Base-by-base conservation (phyloP, 2,797 vertebrate species). In the Rallus crepitans region DNA sequence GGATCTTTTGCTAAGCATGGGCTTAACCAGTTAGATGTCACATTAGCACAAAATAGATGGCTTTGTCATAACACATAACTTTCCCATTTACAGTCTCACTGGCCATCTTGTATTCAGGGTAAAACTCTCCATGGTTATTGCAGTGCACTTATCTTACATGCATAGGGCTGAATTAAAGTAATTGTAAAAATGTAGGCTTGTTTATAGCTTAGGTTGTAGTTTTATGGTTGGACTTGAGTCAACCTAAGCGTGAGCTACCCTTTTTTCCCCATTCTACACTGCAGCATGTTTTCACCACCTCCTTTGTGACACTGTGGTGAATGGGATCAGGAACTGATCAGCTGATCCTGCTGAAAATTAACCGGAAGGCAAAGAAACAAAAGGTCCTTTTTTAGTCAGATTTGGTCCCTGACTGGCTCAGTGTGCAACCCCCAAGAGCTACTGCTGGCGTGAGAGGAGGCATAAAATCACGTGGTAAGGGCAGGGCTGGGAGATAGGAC, bases 291-390 rank as follows among this genome's bases (percentile, higher is more conserved):
- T 94, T 91, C 60, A 68, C 56, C 89, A 77, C 64, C 84, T 91
- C 82, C 93, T 92, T 94, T 89, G 82, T 91, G 94, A 94, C 42
- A 52, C n/a, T 60, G 56, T 33, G 73, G 77, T 83, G 72, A 88
- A 37, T 31, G 3, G 72, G 64, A 94, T 93, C 92, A 90, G 63
- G 71, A 94, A 89, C 61, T 37, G 77, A 70, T 91, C 89, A 94
- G 93, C 93, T 92, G 94, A 89, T 89, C 52, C 87, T 94, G 82
- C 68, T 94, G 91, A 89, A 93, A 94, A 94, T 68, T 59, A 92
- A 89, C 70, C 5, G 31, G 82, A 80, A 95, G 82, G 64, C 91
- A 87, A 80, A 57, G 56, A 83, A 96, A 96, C 91, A 96, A 94
- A 96, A 92, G 84, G 13, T 73, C 84, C 84, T 66, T 96, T 95